A percentile compares a stretch with the other conserved stretches of the same genome.
Conservation (phyloP, 2,888 invertebrate genomes). For the Philereme transversata region DNA sequence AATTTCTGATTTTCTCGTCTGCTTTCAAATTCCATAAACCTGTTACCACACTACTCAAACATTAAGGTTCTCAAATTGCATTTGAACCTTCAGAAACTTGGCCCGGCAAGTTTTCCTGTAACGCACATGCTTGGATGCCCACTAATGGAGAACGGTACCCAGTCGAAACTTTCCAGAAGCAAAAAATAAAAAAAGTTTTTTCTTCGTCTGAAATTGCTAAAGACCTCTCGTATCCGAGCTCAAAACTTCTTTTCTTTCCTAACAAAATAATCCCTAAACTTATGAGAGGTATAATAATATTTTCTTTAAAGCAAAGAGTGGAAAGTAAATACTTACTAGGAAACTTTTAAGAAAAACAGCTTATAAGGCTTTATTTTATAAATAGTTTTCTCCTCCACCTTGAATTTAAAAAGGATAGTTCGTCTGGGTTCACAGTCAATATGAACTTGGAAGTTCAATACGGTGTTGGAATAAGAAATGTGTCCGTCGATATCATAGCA, state of each 20-base stretch:
- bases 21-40: neutral
- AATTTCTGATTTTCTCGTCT: neutral
- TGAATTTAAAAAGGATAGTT: too few relatives aligned
- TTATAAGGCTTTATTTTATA: conserved; percentile 30
- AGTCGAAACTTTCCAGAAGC: conserved; percentile 32
- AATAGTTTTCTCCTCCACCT: neutral
- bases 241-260: conserved; percentile 52
- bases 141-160: conserved; percentile 70
- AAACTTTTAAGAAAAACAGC: conserved; percentile 31
- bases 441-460: too few relatives aligned
- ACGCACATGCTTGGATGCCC: conserved; percentile 71
- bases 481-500: too few relatives aligned
- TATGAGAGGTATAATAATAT: conserved; percentile 40
- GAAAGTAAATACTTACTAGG: conserved; percentile 31
- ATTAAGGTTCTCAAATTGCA: conserved; percentile 56
- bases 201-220: conserved; percentile 58
- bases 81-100: conserved; percentile 72
- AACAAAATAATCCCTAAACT: conserved; percentile 49
- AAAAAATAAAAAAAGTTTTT: conserved; percentile 52
- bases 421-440: too few relatives aligned
- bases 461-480: too few relatives aligned
- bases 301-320: conserved; percentile 38
- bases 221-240: conserved; percentile 57
- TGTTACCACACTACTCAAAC: neutral
- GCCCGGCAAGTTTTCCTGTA: conserved; percentile 66